Percentiles rank a stretch among this genome's conserved stretches.
phyloP scores from a whole-genome alignment of 1,140 invertebrate genomes.

The Atta colombica region DNA sequence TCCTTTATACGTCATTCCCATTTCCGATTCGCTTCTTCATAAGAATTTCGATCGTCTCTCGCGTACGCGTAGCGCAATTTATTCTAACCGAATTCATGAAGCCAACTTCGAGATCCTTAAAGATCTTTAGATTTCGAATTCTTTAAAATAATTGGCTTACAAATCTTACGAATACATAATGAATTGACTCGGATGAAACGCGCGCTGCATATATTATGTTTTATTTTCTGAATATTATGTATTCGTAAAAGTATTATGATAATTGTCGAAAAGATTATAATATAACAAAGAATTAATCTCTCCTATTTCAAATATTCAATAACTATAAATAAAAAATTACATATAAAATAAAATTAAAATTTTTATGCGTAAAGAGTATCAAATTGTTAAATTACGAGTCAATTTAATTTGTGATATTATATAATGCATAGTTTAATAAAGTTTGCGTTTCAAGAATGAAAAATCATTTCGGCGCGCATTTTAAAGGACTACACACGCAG shows the following conservation, averaged over 20 bases:
- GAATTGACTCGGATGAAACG: neutral
- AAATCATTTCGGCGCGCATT: too few species aligned
- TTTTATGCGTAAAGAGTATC: too few species aligned
- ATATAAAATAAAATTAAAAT: neutral
- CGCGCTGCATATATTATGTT: too few species aligned
- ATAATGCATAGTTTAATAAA: too few species aligned
- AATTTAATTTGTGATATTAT: too few species aligned
- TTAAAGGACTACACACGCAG: too few species aligned
- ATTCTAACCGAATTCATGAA: conserved; percentile 63
- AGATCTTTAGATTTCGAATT: conserved; percentile 46
- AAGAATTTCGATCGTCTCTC: conserved; percentile 66
- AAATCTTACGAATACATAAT: neutral
- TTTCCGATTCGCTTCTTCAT: conserved; percentile 75
- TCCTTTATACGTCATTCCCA: conserved; percentile 77
- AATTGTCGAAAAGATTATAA: neutral
- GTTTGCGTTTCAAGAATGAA: too few species aligned
- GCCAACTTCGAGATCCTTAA: neutral
- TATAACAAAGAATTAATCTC: neutral
- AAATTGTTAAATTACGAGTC: too few species aligned
- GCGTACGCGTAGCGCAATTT: conserved; percentile 63
- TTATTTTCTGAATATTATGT: neutral
- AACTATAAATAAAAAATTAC: neutral
- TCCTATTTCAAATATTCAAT: neutral
- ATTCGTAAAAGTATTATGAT: conserved; percentile 3
- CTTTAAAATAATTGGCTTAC: conserved; percentile 41